phyloP scores from a whole-genome alignment of 2,888 invertebrate species.

The Camponotus fellah region DNA sequence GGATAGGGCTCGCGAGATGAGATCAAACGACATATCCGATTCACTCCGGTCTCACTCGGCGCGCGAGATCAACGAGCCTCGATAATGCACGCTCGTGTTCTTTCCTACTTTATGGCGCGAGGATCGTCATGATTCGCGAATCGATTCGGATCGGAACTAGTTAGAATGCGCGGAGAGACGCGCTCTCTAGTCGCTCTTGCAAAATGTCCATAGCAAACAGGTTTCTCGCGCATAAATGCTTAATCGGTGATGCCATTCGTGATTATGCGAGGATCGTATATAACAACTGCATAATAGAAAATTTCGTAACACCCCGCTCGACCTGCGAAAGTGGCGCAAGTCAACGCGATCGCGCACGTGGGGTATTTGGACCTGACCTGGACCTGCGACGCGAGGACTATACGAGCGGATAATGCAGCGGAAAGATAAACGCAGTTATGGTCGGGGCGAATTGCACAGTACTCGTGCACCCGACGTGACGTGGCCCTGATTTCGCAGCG shows the following conservation, averaged over 20 bases:
- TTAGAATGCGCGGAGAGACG: conserved; percentile 42
- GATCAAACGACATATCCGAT: conserved; percentile 39
- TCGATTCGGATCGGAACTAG: conserved; percentile 60
- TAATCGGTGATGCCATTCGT: conserved; percentile 58
- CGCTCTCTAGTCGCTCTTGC: conserved; percentile 15
- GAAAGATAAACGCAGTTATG: conserved; percentile 58
- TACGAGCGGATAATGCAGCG: conserved; percentile 55
- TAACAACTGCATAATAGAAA: conserved; percentile 29
- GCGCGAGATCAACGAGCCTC: conserved; percentile 60
- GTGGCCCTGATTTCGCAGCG: conserved; percentile 68
- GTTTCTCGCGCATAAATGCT: conserved; percentile 34
- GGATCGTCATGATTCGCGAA: conserved; percentile 63
- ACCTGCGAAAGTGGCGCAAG: conserved; percentile 52
- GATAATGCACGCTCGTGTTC: conserved; percentile 67
- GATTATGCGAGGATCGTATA: conserved; percentile 27
- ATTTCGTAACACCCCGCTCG: conserved; percentile 59
- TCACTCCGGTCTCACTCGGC: conserved; percentile 37
- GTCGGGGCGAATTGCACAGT: conserved; percentile 33
- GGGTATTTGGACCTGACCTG: neutral
- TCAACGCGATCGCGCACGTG: conserved; percentile 24
- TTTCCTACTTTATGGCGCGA: conserved; percentile 63
- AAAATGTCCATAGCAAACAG: conserved; percentile 28
- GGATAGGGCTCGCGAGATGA: conserved; percentile 8
- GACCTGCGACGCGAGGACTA: conserved; percentile 44
- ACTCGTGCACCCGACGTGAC: conserved; percentile 59